Evolutionary conservation across 2,797 vertebrate genomes (phyloP).

Genomic region (Lacerta agilis): DNA sequence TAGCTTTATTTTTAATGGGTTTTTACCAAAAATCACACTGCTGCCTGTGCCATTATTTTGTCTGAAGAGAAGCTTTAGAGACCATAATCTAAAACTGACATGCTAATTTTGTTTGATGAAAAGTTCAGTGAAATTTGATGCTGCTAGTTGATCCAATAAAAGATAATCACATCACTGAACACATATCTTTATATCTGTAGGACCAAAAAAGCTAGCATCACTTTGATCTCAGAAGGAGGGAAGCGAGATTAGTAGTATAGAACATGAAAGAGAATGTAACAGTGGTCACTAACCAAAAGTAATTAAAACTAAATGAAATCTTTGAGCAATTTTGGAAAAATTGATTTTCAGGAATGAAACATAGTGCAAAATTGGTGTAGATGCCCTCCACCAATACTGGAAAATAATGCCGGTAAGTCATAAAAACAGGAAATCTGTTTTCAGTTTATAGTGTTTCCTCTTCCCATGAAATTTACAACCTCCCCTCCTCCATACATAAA

Average conservation of each 20-base stretch:
- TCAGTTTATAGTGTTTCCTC: background rate
- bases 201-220: constrained; percentile 8
- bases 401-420: background rate
- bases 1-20: background rate
- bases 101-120: constrained; percentile 15
- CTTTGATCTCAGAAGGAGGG: constrained; percentile 26
- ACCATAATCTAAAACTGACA: constrained; percentile 9
- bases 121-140: constrained; percentile 9
- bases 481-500: background rate
- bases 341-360: background rate
- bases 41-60: background rate
- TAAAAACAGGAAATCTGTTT: background rate
- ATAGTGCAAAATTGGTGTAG: background rate
- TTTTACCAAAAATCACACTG: background rate
- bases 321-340: background rate
- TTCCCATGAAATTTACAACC: background rate
- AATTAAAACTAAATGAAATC: constrained; percentile 31
- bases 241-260: constrained; percentile 7
- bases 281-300: constrained; percentile 15
- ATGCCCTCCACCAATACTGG: background rate
- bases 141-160: background rate
- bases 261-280: constrained; percentile 3
- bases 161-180: constrained; percentile 5
- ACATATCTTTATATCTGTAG: constrained; percentile 8
- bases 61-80: background rate